Percentiles rank a stretch among this genome's conserved stretches.
phyloP scores from a whole-genome alignment of 2,888 invertebrate genomes.

The Papilio demoleus region DNA sequence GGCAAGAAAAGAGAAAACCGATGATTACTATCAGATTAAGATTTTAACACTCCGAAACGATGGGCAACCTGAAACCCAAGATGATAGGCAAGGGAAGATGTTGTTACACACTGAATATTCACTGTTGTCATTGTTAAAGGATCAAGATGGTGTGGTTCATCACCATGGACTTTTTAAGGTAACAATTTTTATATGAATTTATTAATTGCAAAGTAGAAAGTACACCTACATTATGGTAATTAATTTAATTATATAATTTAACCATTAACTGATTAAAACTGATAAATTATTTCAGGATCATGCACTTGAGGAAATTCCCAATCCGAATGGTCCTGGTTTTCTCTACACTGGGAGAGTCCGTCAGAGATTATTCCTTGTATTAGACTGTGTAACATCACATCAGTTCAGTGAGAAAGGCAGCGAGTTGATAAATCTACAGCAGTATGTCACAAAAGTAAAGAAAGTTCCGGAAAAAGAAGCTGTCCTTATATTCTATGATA shows the following conservation, averaged over 20 bases:
- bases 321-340: slow-evolving; percentile 72
- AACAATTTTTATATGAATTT: slow-evolving; percentile 42
- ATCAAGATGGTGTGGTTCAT: slow-evolving; percentile 89
- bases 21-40: slow-evolving; percentile 87
- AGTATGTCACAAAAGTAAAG: slow-evolving; percentile 90
- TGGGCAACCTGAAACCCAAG: slow-evolving; percentile 85
- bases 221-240: too few relatives aligned
- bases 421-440: slow-evolving; percentile 87
- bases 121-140: slow-evolving; percentile 86
- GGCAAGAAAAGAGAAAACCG: slow-evolving; percentile 87
- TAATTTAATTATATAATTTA: too few relatives aligned
- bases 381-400: slow-evolving; percentile 89
- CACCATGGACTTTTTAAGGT: slow-evolving; percentile 91
- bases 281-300: slow-evolving; percentile 83
- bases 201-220: too few relatives aligned
- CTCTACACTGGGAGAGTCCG: slow-evolving; percentile 83
- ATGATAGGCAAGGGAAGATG: slow-evolving; percentile 91
- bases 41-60: slow-evolving; percentile 82
- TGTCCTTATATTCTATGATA: slow-evolving; percentile 88
- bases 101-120: slow-evolving; percentile 90
- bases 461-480: slow-evolving; percentile 89
- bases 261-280: too few relatives aligned
- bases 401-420: slow-evolving; percentile 83
- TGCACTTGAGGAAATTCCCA: slow-evolving; percentile 86
- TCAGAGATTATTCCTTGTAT: slow-evolving; percentile 86